Percentiles rank a stretch among this genome's conserved stretches.
Evolutionary conservation across 53 echinoderm and acorn worm genomes (phyloP).

Genomic region (Antedon mediterranea): DNA sequence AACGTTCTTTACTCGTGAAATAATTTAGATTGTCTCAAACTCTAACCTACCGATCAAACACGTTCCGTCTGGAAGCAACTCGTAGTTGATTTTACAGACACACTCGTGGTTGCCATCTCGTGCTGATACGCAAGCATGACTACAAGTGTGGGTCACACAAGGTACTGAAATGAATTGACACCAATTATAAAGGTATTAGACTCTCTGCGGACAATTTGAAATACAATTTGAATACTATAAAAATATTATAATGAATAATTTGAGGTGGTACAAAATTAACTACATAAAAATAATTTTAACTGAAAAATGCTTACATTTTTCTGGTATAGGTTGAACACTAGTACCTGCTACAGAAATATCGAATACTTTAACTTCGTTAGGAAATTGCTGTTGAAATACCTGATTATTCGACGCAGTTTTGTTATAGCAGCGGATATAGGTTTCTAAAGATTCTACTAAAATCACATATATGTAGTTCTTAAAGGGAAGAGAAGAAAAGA

Average conservation of each 20-base stretch:
- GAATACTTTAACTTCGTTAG: background rate
- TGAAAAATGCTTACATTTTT: background rate
- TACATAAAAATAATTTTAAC: too few relatives aligned
- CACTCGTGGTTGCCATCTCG: background rate
- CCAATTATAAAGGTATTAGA: too few relatives aligned
- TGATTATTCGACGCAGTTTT: background rate
- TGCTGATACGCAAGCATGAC: background rate
- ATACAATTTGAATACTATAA: too few relatives aligned
- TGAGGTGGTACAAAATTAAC: too few relatives aligned
- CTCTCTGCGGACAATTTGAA: too few relatives aligned
- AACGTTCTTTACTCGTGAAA: too few relatives aligned
- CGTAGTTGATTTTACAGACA: background rate
- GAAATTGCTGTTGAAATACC: background rate
- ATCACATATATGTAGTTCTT: background rate
- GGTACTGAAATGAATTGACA: background rate
- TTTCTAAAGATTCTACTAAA: background rate
- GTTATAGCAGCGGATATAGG: background rate
- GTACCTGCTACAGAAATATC: background rate
- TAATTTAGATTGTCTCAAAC: too few relatives aligned
- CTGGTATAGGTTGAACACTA: background rate
- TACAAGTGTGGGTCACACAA: background rate
- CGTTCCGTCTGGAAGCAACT: background rate
- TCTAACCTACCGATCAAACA: background rate
- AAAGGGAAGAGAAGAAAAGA: too few relatives aligned
- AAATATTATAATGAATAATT: too few relatives aligned